Conservation (phyloP, 1,140 invertebrate species). For the Drosophila yakuba region DNA sequence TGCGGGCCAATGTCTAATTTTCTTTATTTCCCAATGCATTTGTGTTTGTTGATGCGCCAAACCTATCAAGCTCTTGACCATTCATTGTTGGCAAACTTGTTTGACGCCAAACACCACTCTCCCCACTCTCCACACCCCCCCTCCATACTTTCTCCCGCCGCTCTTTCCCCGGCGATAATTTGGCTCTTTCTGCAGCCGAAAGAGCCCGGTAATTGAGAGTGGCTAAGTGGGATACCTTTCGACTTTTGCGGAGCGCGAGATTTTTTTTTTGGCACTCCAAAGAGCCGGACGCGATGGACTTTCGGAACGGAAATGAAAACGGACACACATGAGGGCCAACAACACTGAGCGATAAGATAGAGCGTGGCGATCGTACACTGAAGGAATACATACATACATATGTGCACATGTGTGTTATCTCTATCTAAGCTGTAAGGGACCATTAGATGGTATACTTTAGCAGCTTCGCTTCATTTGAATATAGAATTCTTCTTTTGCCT, state of each 20-base stretch:
- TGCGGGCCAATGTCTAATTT: conserved; percentile 43
- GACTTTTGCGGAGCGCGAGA: conserved; percentile 46
- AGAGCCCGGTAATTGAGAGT: conserved; percentile 16
- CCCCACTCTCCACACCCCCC: not conserved
- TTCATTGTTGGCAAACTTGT: conserved; percentile 52
- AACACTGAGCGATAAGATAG: conserved; percentile 19
- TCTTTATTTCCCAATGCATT: conserved; percentile 45
- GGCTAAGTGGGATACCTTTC: conserved; percentile 8
- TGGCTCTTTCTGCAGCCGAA: conserved; percentile 3
- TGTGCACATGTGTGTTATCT: not conserved
- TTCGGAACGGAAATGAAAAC: conserved; percentile 64
- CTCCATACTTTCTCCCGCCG: not conserved
- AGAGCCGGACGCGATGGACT: conserved; percentile 20
- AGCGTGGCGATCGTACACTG: not conserved
- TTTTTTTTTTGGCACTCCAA: conserved; percentile 52
- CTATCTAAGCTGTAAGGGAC: not conserved
- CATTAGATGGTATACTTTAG: too few species aligned
- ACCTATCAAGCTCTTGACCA: conserved; percentile 50
- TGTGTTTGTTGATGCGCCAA: conserved; percentile 41
- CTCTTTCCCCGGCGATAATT: conserved; percentile 9
- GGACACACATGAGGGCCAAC: conserved; percentile 63
- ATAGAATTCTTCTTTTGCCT: too few species aligned
- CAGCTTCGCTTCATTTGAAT: too few species aligned
- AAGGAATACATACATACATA: not conserved
- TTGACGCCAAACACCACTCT: conserved; percentile 1